Conservation (phyloP, 2,797 vertebrate genomes). For the Schizothorax lantsangensis region DNA sequence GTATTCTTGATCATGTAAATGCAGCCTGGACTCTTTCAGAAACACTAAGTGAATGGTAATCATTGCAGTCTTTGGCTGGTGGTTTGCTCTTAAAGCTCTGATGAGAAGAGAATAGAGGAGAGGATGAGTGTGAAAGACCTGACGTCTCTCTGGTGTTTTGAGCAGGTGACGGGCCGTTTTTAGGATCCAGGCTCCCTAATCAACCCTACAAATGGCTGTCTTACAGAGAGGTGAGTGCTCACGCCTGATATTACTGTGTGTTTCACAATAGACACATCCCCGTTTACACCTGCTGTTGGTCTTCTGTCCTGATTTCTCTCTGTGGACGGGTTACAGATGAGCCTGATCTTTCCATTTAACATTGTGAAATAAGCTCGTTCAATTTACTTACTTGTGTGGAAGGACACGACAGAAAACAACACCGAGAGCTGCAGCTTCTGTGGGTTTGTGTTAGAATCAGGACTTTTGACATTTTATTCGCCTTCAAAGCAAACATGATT, state of each 20-base stretch:
- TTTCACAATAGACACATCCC: neutral
- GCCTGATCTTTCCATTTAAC: too few relatives aligned
- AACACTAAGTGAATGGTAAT: too few relatives aligned
- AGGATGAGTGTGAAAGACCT: neutral
- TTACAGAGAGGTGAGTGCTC: constrained; percentile 90
- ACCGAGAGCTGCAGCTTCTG: neutral
- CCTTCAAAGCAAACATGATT: neutral
- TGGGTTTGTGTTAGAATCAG: neutral
- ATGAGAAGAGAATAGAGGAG: neutral
- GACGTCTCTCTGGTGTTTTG: neutral
- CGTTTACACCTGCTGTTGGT: neutral
- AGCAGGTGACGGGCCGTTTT: constrained; percentile 89
- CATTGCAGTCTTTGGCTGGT: too few relatives aligned
- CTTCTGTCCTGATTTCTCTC: too few relatives aligned
- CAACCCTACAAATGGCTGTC: constrained; percentile 97
- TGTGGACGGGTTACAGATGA: too few relatives aligned
- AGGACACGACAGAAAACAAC: neutral
- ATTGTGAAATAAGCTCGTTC: neutral
- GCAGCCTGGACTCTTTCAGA: too few relatives aligned
- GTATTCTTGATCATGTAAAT: neutral
- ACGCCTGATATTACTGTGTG: too few relatives aligned
- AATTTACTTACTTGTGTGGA: neutral
- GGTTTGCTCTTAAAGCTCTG: neutral
- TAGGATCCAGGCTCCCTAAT: constrained; percentile 93
- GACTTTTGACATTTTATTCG: neutral